Evolutionary conservation across 2,797 vertebrate genomes (phyloP).

Genomic region (Podarcis lilfordi): DNA sequence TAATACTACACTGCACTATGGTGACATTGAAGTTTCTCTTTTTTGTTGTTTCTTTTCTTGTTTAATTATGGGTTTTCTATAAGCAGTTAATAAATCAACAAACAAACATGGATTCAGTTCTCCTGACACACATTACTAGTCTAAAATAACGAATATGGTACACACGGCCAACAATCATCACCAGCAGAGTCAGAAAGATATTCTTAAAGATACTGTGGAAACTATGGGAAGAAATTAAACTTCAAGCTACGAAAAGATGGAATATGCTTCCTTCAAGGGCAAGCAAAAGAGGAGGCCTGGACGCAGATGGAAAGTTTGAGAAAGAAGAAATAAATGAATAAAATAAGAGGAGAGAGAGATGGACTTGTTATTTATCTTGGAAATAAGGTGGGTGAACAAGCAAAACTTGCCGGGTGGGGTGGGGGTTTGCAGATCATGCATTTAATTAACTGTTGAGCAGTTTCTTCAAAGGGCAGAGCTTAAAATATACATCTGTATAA

Average conservation of each 20-base stretch:
- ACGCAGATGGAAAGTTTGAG: not conserved
- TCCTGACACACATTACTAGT: not conserved
- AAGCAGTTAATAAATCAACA: no score
- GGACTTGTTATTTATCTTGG: not conserved
- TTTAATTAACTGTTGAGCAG: not conserved
- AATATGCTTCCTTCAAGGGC: no score
- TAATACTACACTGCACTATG: no score
- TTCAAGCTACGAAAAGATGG: not conserved
- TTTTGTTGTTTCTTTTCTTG: no score
- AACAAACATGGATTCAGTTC: no score
- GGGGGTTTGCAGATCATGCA: no score
- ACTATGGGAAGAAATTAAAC: not conserved
- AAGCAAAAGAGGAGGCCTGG: not conserved
- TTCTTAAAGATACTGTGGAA: no score
- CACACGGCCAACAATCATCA: not conserved
- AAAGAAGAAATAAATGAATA: not conserved
- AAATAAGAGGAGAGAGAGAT: not conserved
- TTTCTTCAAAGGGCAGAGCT: not conserved
- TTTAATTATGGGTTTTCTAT: no score
- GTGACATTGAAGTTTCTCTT: no score
- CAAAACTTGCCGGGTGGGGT: no score
- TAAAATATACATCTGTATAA: not conserved
- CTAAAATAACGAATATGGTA: not conserved
- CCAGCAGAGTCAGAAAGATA: not conserved
- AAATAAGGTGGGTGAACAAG: not conserved